Percentiles rank a stretch among this genome's conserved stretches.
Conservation (phyloP, 2,113 vertebrate genomes). For the Cathartes aura region DNA sequence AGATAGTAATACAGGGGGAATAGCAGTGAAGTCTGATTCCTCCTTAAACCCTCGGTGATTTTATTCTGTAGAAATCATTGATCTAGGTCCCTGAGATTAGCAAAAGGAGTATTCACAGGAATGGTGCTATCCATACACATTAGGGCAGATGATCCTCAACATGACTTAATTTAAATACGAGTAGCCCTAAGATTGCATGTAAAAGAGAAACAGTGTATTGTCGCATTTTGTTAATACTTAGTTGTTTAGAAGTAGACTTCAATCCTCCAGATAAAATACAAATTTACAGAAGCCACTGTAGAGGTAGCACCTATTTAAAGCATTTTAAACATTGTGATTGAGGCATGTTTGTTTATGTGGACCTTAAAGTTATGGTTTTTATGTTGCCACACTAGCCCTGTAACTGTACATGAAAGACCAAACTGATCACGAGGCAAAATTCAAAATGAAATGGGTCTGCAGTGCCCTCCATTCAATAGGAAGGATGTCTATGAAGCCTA, state of each 20-base stretch:
- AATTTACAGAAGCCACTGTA: neutral
- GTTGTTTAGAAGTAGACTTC: neutral
- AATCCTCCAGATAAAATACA: neutral
- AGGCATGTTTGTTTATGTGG: neutral
- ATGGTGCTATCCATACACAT: fast-evolving
- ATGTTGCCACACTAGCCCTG: neutral
- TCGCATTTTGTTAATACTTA: neutral
- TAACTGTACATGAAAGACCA: neutral
- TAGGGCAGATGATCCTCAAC: neutral
- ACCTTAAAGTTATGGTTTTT: neutral
- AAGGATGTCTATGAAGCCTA: neutral
- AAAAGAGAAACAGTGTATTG: neutral
- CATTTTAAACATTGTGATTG: neutral
- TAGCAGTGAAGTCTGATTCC: neutral
- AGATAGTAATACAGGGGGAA: neutral
- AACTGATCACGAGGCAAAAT: neutral
- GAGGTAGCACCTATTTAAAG: neutral
- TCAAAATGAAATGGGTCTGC: neutral
- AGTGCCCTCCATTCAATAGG: neutral
- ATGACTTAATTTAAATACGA: neutral
- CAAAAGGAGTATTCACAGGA: neutral
- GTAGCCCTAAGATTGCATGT: neutral
- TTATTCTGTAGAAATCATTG: neutral
- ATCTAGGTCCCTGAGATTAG: neutral
- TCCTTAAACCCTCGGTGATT: neutral